Evolutionary conservation across 2,797 vertebrate species (phyloP).

Genomic region (Knipowitschia caucasica): DNA sequence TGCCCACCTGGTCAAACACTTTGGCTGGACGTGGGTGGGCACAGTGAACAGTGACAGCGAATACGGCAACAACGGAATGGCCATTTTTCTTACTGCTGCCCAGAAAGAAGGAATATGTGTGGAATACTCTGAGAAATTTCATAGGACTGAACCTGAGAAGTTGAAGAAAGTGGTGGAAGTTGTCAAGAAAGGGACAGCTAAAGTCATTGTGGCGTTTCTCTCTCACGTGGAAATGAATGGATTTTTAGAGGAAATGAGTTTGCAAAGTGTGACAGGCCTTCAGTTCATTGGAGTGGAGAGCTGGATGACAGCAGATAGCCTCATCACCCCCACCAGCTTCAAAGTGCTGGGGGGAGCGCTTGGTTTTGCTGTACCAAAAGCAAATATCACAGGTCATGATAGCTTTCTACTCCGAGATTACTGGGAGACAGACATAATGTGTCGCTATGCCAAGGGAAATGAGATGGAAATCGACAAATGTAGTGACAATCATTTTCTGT

Average conservation of each 20-base stretch:
- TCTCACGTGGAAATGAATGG: constrained; percentile 69
- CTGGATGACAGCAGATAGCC: constrained; percentile 75
- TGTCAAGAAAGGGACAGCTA: constrained; percentile 66
- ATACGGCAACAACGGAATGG: constrained; percentile 76
- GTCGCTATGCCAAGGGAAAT: constrained; percentile 18
- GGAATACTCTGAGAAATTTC: constrained; percentile 69
- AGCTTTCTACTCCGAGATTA: constrained; percentile 63
- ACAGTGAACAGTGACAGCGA: constrained; percentile 76
- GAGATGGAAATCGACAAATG: constrained; percentile 26
- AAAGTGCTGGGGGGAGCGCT: constrained; percentile 67
- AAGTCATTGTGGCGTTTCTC: constrained; percentile 68
- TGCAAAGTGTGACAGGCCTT: constrained; percentile 64
- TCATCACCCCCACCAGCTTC: constrained; percentile 67
- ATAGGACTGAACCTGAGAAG: constrained; percentile 60
- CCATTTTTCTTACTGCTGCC: constrained; percentile 69
- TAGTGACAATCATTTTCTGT: constrained; percentile 49
- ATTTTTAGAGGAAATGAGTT: constrained; percentile 63
- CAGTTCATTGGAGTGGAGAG: constrained; percentile 75
- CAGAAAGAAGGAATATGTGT: constrained; percentile 70
- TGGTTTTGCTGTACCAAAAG: constrained; percentile 70
- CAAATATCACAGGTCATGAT: constrained; percentile 58
- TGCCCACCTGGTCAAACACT: constrained; percentile 69
- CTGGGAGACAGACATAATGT: constrained; percentile 63
- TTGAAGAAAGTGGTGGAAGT: constrained; percentile 65
- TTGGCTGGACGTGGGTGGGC: constrained; percentile 78